Evolutionary conservation across 2,113 vertebrate genomes (phyloP).

Genomic region (Ctenomys sociabilis): DNA sequence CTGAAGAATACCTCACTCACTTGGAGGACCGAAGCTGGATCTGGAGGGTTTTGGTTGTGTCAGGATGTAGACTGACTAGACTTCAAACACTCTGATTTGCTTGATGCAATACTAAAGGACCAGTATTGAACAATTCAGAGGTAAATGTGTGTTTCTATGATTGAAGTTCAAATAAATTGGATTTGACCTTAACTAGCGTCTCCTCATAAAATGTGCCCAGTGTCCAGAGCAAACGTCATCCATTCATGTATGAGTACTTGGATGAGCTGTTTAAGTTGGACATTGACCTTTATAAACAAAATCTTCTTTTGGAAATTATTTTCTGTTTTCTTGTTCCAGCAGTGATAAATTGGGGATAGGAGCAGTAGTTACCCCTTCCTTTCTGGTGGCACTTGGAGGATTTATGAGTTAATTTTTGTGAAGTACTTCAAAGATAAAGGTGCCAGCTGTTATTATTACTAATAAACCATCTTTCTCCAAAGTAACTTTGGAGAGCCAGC

Average conservation of each 20-base stretch:
- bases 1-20: too few relatives aligned
- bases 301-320: neutral
- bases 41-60: too few relatives aligned
- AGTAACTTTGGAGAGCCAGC: slow-evolving; percentile 71
- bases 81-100: slow-evolving; percentile 54
- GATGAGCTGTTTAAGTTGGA: neutral
- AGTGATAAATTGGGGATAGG: neutral
- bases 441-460: slow-evolving; percentile 77
- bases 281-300: neutral
- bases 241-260: neutral
- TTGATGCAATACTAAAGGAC: slow-evolving; percentile 46
- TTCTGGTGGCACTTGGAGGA: slow-evolving; percentile 15
- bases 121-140: neutral
- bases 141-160: neutral
- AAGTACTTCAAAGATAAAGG: slow-evolving; percentile 70
- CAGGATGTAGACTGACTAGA: neutral
- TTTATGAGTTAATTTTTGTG: slow-evolving; percentile 73
- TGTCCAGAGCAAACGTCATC: neutral
- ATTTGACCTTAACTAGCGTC: slow-evolving; percentile 40
- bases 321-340: neutral
- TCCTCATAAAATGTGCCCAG: neutral
- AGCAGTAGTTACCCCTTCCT: neutral
- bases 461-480: slow-evolving; percentile 75
- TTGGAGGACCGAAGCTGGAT: too few relatives aligned
- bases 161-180: slow-evolving; percentile 55